Percentiles rank a stretch among this genome's conserved stretches.
Conservation (phyloP, 2,888 invertebrate species). For the Diaprepes abbreviatus region DNA sequence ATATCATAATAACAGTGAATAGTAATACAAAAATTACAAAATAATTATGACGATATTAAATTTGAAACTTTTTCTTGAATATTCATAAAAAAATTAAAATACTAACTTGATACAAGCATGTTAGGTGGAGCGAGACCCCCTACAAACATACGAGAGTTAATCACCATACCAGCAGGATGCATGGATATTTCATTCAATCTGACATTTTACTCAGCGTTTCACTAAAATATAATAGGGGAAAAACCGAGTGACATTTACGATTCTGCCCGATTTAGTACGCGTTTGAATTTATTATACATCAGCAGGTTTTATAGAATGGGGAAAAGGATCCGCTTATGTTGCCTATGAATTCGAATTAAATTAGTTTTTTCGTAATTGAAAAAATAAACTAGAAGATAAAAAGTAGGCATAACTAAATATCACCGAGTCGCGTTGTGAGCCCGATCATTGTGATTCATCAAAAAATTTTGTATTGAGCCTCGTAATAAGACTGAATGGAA, state of each 20-base stretch:
- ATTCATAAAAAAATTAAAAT: too few species aligned
- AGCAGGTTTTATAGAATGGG: conserved; percentile 54
- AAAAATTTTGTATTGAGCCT: too few species aligned
- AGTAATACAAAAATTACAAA: too few species aligned
- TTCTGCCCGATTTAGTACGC: conserved; percentile 53
- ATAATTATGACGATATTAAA: too few species aligned
- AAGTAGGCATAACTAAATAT: too few species aligned
- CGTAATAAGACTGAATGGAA: too few species aligned
- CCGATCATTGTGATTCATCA: too few species aligned
- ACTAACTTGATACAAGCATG: conserved; percentile 11
- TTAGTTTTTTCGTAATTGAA: too few species aligned
- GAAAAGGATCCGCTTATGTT: conserved; percentile 32
- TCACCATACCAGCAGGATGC: conserved; percentile 45
- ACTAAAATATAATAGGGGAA: conserved; percentile 51
- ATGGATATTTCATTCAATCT: conserved; percentile 48
- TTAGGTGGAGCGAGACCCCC: conserved; percentile 37
- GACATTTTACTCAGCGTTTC: conserved; percentile 55
- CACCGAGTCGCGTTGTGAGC: too few species aligned
- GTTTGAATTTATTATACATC: conserved; percentile 54
- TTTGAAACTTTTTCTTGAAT: too few species aligned
- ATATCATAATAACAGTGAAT: too few species aligned
- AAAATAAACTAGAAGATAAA: too few species aligned
- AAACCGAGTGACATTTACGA: conserved; percentile 56
- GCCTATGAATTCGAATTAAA: neutral
- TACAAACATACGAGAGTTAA: conserved; percentile 29